These are phyloP conservation scores for Anisognathus igniventris DNA, from an alignment of 2,797 vertebrate genomes.

Conservation along the genomic window DNA sequence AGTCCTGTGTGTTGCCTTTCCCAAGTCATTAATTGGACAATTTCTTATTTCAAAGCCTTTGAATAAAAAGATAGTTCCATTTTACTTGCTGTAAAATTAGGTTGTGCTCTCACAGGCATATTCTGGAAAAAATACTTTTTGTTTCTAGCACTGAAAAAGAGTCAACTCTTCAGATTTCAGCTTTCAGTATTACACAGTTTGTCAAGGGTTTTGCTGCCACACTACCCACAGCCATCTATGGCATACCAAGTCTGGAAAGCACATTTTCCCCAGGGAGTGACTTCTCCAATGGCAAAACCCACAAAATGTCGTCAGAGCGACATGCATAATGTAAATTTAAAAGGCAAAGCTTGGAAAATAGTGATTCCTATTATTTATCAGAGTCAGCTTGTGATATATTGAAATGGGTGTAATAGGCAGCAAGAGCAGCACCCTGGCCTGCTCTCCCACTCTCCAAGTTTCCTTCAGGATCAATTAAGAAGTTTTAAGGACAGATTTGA, in stretches of 20 bases:
- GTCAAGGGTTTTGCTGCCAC: neutral
- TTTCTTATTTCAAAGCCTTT: neutral
- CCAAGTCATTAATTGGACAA: neutral
- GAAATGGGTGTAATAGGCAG: neutral
- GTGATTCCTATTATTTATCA: neutral
- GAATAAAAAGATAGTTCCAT: neutral
- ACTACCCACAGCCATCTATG: neutral
- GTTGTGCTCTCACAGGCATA: neutral
- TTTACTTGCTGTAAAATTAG: neutral
- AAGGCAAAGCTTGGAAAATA: neutral
- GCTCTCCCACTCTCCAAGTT: neutral
- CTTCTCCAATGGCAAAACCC: neutral
- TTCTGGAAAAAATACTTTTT: neutral
- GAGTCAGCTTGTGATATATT: neutral
- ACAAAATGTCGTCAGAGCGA: neutral
- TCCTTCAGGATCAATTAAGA: neutral
- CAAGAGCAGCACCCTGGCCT: neutral
- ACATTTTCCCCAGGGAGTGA: neutral
- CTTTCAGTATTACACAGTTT: neutral
- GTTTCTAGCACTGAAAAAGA: neutral
- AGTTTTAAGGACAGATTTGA: neutral
- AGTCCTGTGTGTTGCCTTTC: neutral
- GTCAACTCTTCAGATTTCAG: neutral
- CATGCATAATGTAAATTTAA: rapidly evolving
- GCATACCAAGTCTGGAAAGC: neutral